A percentile compares a stretch with the other conserved stretches of the same genome.
Evolutionary conservation across 2,113 vertebrate genomes (phyloP).

Genomic region (Herpailurus yagouaroundi): DNA sequence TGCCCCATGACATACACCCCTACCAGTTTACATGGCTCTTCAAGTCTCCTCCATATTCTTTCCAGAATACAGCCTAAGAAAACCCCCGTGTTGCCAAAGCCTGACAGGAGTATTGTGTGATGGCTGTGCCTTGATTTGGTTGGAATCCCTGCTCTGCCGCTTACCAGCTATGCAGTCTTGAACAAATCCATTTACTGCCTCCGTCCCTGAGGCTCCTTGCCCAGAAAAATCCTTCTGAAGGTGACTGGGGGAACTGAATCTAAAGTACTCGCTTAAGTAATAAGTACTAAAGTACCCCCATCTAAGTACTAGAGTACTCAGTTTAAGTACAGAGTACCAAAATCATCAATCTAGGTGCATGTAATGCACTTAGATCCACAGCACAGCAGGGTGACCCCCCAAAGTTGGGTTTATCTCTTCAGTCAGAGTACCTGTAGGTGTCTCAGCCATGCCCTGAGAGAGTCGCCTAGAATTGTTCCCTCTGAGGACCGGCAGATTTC

Average conservation of each 20-base stretch:
- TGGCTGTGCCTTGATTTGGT: too few species aligned
- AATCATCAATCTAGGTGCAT: not conserved
- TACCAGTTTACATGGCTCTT: not conserved
- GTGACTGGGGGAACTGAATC: not conserved
- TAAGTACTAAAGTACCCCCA: not conserved
- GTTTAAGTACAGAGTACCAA: not conserved
- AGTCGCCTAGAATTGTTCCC: not conserved
- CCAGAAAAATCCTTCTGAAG: not conserved
- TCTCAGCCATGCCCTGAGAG: not conserved
- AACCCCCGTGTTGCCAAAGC: rapidly evolving
- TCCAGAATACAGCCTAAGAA: not conserved
- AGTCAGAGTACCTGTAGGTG: not conserved
- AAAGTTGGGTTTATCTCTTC: not conserved
- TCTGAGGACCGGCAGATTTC: not conserved
- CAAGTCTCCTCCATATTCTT: not conserved
- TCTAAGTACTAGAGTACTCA: not conserved
- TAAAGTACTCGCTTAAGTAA: not conserved
- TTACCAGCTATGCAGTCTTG: not conserved
- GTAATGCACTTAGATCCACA: not conserved
- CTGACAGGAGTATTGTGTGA: rapidly evolving
- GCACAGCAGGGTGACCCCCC: not conserved
- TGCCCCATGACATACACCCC: rapidly evolving
- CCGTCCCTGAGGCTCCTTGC: not conserved
- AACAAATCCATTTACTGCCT: not conserved
- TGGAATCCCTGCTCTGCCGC: not conserved